These are phyloP conservation scores for Pangasius krempfi DNA, from an alignment of 2,797 vertebrate species.

Conservation along the genomic window DNA sequence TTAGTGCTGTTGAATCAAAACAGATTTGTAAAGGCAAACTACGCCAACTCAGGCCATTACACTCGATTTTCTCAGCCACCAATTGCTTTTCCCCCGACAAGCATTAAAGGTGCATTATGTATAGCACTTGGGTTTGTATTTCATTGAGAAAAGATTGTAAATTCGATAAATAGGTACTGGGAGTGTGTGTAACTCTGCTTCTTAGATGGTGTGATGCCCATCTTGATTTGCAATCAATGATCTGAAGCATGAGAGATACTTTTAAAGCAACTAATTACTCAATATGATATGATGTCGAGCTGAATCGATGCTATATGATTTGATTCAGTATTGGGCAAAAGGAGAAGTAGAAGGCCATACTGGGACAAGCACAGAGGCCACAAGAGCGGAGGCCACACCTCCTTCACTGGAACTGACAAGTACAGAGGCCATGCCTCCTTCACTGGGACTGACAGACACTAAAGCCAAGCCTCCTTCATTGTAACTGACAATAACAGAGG, in stretches of 20 bases:
- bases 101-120: constrained; percentile 30
- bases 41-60: constrained; percentile 36
- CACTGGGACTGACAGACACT: not conserved
- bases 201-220: not conserved
- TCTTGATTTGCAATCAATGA: not conserved
- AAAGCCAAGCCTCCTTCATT: not conserved
- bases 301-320: not conserved
- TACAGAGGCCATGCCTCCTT: no score
- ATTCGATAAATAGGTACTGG: constrained; percentile 4
- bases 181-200: not conserved
- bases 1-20: constrained; percentile 49
- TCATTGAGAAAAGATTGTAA: constrained; percentile 23
- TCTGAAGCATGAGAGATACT: not conserved
- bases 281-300: not conserved
- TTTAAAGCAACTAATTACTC: not conserved
- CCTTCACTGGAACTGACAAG: not conserved
- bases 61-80: constrained; percentile 31
- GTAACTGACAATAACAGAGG: not conserved
- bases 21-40: constrained; percentile 46
- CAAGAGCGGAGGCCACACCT: not conserved
- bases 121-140: constrained; percentile 17
- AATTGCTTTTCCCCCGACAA: constrained; percentile 22
- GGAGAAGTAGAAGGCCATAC: no score
- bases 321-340: not conserved
- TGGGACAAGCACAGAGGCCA: not conserved